Evolutionary conservation across 2,888 invertebrate species (phyloP), one percentile per base, ranked within the genome.

Genomic region (Autographa pulchrina): DNA sequence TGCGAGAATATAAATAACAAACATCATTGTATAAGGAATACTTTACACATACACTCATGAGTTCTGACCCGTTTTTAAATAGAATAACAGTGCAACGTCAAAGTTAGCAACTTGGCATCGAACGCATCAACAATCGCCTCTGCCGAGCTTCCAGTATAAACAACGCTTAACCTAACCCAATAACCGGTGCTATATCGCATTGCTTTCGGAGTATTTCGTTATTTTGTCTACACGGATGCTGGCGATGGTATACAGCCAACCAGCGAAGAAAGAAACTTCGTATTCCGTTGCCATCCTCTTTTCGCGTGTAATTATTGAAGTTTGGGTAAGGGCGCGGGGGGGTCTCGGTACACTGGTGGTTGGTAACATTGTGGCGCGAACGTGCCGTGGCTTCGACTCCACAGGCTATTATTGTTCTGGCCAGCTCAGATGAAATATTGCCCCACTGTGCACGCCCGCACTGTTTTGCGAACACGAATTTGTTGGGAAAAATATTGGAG

Each of bases 171-270:
- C 95, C 95, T 95, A 93, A 94, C 95, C 94, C 95, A 95, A 95
- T 94, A 95, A 94, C 92, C 85, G 88, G 85, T 90, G 90, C 86
- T 90, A 92, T 93, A 94, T 94, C 94, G 92, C 91, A 89, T 95
- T 93, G 95, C 95, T 93, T 95, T 95, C 95, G 93, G 92, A 88
- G 94, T 95, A 95, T 93, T 95, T 91, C 92, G 90, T 92, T 96
- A 95, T 96, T 96, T 95, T 96, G 95, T 95, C 95, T 95, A 95
- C 95, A 92, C 92, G 94, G 94, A 94, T 94, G 93, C 92, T 92
- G 94, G 91, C 91, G 93, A 93, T 93, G 93, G 92, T 92, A 86
- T 88, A 87, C 87, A 85, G 86, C 81, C 83, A 82, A 84, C 94
- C 93, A 92, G 81, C 74, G 56, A 71, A 84, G 64, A 65, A 74